These are phyloP conservation scores for Chaetops frenatus DNA, from an alignment of 2,113 vertebrate genomes.

Conservation along the genomic window DNA sequence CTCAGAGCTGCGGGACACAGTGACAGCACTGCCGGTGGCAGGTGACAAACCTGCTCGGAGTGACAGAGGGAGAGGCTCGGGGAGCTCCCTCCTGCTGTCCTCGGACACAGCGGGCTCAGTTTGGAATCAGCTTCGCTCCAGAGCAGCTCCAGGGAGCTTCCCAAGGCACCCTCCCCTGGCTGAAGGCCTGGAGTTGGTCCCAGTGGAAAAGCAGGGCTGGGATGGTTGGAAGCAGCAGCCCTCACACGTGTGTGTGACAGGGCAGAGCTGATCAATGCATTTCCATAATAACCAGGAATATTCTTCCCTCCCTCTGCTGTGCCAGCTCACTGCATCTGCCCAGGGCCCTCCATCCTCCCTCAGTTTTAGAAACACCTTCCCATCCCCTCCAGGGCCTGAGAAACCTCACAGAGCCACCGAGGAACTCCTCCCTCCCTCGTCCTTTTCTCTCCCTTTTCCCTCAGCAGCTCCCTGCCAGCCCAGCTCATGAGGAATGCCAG, in stretches of 20 bases:
- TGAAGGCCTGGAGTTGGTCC: background rate
- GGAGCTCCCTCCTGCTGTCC: background rate
- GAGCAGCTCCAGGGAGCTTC: background rate
- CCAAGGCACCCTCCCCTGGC: background rate
- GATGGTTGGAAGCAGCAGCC: background rate
- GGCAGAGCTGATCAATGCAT: background rate
- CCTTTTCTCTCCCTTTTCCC: too few relatives aligned
- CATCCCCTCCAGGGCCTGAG: background rate
- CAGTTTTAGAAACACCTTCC: background rate
- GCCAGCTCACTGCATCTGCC: background rate
- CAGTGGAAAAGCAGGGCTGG: background rate
- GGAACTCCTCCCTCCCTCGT: background rate
- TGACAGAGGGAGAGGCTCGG: background rate
- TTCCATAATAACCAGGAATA: background rate
- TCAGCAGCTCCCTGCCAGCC: background rate
- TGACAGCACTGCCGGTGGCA: background rate
- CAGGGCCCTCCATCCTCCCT: background rate
- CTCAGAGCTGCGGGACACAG: background rate
- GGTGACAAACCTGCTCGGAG: background rate
- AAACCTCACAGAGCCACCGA: background rate
- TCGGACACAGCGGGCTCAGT: background rate
- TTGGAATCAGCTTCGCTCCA: background rate
- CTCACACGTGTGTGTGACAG: rapidly evolving
- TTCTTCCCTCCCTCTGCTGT: background rate
- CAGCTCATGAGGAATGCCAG: background rate